Conservation (phyloP, 2,888 invertebrate genomes). For the Megamerina dolium region DNA sequence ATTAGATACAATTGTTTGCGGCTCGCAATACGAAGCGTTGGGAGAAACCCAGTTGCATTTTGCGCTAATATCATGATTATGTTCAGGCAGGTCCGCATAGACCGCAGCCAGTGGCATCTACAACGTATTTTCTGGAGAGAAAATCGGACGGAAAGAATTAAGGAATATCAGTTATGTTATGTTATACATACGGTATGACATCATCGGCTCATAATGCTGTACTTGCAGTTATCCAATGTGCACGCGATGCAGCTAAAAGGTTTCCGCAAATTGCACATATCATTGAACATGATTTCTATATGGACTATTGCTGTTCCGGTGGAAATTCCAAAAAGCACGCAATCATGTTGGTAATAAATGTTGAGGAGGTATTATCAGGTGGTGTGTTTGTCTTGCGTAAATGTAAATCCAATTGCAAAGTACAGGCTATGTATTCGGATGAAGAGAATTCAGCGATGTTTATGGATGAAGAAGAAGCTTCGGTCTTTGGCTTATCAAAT, state of each 20-base stretch:
- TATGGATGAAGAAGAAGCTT: background rate
- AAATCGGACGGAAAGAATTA: too few species aligned
- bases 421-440: background rate
- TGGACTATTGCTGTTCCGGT: conserved; percentile 9
- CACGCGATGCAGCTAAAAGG: background rate
- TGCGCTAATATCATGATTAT: conserved; percentile 10
- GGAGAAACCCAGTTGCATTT: conserved; percentile 5
- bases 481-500: conserved; percentile 6
- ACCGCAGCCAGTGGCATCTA: conserved; percentile 7
- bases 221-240: conserved; percentile 6
- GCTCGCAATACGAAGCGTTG: background rate
- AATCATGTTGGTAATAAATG: background rate
- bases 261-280: conserved; percentile 1
- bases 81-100: conserved; percentile 10
- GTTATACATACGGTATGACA: conserved; percentile 8
- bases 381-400: conserved; percentile 5
- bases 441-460: conserved; percentile 3
- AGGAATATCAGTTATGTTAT: too few species aligned
- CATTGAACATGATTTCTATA: conserved; percentile 9
- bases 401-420: conserved; percentile 3
- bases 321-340: conserved; percentile 3
- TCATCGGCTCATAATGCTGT: conserved; percentile 10
- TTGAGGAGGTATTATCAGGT: background rate
- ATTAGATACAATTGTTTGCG: background rate
- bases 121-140: conserved; percentile 15